Evolutionary conservation across 2,113 vertebrate species (phyloP).

Genomic region (Trogon melanurus): DNA sequence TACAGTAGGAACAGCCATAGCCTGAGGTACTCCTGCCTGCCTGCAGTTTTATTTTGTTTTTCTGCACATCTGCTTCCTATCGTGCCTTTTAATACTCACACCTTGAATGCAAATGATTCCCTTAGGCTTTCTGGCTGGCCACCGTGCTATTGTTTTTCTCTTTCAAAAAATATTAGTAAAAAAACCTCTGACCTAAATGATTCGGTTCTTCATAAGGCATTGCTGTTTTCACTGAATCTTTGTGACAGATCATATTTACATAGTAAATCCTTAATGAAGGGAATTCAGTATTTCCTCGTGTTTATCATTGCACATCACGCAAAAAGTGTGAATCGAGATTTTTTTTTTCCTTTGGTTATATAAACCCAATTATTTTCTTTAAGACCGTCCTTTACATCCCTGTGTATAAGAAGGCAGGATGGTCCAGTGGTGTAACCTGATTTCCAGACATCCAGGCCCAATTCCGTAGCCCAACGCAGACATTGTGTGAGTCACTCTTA

Average conservation of each 20-base stretch:
- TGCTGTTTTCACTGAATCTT: background rate
- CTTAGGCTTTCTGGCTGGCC: slow-evolving; percentile 32
- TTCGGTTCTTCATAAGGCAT: background rate
- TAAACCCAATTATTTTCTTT: background rate
- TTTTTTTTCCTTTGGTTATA: background rate
- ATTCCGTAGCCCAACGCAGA: background rate
- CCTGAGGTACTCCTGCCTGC: slow-evolving; percentile 20
- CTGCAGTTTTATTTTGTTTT: slow-evolving; percentile 29
- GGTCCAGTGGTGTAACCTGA: background rate
- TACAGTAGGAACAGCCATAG: background rate
- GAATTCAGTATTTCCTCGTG: background rate
- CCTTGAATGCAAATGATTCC: slow-evolving; percentile 21
- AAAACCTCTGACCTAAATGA: background rate
- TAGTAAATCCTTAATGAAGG: background rate
- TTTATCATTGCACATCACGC: background rate
- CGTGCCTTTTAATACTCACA: slow-evolving; percentile 46
- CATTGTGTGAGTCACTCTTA: background rate
- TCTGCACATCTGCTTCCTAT: slow-evolving; percentile 67
- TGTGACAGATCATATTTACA: background rate
- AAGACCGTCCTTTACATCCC: rapidly evolving
- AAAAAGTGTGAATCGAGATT: background rate
- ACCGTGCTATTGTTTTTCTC: slow-evolving; percentile 36
- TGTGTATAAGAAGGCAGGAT: background rate
- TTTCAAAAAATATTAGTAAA: background rate
- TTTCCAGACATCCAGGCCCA: background rate